phyloP scores from a whole-genome alignment of 2,113 vertebrate genomes.

The Syrmaticus mikado region DNA sequence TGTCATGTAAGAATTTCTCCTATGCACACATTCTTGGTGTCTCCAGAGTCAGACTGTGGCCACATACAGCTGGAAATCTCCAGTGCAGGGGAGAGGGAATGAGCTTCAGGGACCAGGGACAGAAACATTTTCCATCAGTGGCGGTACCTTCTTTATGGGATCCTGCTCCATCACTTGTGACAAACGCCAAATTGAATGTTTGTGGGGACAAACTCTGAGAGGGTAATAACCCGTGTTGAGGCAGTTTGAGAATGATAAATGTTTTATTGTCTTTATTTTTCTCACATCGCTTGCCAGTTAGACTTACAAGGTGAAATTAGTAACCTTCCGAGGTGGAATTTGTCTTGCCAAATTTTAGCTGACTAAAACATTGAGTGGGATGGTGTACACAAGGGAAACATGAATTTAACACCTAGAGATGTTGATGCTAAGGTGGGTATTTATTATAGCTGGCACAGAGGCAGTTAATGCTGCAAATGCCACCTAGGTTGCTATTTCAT shows the following conservation, averaged over 20 bases:
- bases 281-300: conserved; percentile 53
- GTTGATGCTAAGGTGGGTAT: not conserved
- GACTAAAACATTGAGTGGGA: not conserved
- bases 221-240: conserved; percentile 48
- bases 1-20: not conserved
- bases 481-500: not conserved
- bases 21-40: not conserved
- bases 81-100: not conserved
- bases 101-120: not conserved
- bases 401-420: not conserved
- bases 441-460: not conserved
- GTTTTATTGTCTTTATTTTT: conserved; percentile 66
- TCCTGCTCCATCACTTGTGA: conserved; percentile 53
- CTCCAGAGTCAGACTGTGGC: not conserved
- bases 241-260: conserved; percentile 44
- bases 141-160: conserved; percentile 30
- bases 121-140: conserved; percentile 18
- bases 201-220: conserved; percentile 44
- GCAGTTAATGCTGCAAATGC: fast-evolving
- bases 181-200: conserved; percentile 55
- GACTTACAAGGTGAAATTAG: conserved; percentile 63
- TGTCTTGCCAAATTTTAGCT: conserved; percentile 33
- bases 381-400: not conserved
- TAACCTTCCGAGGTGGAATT: not conserved
- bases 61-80: not conserved